phyloP scores from a whole-genome alignment of 2,113 vertebrate genomes.

The human (Homo sapiens) region GRCh38 chr3:86737001-86737500 shows the following conservation, averaged over 20 bases:
- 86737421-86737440: not conserved
- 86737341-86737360: not conserved
- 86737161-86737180: not conserved
- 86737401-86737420: not conserved
- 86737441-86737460: not conserved
- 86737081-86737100: not conserved
- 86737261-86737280: not conserved
- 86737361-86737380: not conserved
- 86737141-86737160: not conserved
- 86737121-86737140: not conserved
- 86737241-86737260: not conserved
- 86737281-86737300: not conserved
- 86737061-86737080: not conserved
- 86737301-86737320: not conserved
- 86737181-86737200: accelerated
- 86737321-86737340: not conserved
- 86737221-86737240: not conserved
- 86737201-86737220: not conserved
- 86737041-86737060: not conserved
- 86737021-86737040: not conserved
- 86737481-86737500: not conserved
- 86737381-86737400: not conserved
- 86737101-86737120: not conserved
- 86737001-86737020: not conserved
- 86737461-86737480: not conserved